Evolutionary conservation across 2,797 vertebrate species (phyloP), one percentile per base, ranked within the genome.

Genomic region (Phoebastria nigripes): DNA sequence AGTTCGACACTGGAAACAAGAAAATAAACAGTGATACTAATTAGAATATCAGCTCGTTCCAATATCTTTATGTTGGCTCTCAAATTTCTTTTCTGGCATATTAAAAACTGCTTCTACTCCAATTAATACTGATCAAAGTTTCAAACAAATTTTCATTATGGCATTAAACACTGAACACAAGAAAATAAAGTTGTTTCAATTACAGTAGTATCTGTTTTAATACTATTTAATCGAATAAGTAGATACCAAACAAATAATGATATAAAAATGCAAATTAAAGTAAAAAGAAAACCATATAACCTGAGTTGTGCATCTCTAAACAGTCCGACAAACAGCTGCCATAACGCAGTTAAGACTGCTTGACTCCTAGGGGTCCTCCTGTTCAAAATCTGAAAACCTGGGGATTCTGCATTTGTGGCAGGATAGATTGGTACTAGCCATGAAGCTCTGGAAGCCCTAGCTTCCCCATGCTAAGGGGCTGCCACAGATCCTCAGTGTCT

Each of bases 121-220:
- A 88, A 94, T 93, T 93, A 94, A 83, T 58, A 91, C 66, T 41
- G 54, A 96, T 84, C 76, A 92, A 94, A 94, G 90, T 76, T 80
- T 80, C 73, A 39, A 82, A 90, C 22, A 56, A 37, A 62, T 69
- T 94, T 94, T 69, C 73, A 92, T 94, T 91, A 83, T 6, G 4
- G 15, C 56, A 94, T 82, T 76, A 71, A 94, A 93, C 31, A 71
- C 39, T 18, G 35, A 92, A 89, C 22, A 90, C 39, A 82, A 73
- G 83, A 76, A 79, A 87, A 25, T 35, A 16, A 42, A 90, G 55
- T 42, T 73, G 51, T 90, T 87, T 95, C 41, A 70, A 58, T 78
- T 92, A 87, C 28, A 89, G 63, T 5, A 49, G 41, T 87, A 71
- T 20, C 33, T 58, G 16, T 14, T 90, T 90, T 24, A 94, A 86